Conservation (phyloP, 2,888 invertebrate species). For the Pollenia angustigena region DNA sequence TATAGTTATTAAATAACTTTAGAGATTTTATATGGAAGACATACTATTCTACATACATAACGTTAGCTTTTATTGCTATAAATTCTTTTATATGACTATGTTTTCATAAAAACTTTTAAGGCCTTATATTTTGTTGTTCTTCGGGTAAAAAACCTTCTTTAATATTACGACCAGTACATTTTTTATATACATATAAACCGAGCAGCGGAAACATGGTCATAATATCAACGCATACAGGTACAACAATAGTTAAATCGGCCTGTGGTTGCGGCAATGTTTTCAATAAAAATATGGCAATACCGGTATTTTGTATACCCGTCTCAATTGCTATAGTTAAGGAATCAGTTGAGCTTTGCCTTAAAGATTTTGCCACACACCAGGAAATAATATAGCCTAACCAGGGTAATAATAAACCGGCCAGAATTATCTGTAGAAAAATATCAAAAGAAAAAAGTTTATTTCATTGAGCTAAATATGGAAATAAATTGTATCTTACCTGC, state of each 20-base stretch:
- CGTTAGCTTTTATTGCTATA: neutral
- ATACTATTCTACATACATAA: too few relatives aligned
- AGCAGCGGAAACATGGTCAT: slow-evolving; percentile 96
- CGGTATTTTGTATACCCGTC: slow-evolving; percentile 97
- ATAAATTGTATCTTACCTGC: slow-evolving; percentile 86
- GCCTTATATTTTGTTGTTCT: slow-evolving; percentile 47
- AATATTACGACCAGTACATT: slow-evolving; percentile 73
- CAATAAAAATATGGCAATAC: slow-evolving; percentile 94
- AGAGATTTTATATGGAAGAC: slow-evolving; percentile 12
- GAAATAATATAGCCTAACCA: slow-evolving; percentile 92
- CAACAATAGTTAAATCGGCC: slow-evolving; percentile 94
- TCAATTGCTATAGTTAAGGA: slow-evolving; percentile 95
- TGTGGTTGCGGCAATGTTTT: slow-evolving; percentile 92
- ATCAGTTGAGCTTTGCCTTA: slow-evolving; percentile 88
- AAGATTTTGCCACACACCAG: slow-evolving; percentile 86
- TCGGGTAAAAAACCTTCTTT: slow-evolving; percentile 70
- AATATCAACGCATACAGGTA: slow-evolving; percentile 95
- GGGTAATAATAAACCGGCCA: slow-evolving; percentile 92
- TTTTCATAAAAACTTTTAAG: neutral
- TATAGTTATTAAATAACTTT: slow-evolving; percentile 8
- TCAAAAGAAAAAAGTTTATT: slow-evolving; percentile 53
- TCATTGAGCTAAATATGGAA: too few relatives aligned
- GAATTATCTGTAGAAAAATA: slow-evolving; percentile 87
- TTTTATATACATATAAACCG: slow-evolving; percentile 85
- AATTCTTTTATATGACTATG: neutral